Evolutionary conservation across 2,888 invertebrate genomes (phyloP).

Genomic region (Sinotaia quadrata): DNA sequence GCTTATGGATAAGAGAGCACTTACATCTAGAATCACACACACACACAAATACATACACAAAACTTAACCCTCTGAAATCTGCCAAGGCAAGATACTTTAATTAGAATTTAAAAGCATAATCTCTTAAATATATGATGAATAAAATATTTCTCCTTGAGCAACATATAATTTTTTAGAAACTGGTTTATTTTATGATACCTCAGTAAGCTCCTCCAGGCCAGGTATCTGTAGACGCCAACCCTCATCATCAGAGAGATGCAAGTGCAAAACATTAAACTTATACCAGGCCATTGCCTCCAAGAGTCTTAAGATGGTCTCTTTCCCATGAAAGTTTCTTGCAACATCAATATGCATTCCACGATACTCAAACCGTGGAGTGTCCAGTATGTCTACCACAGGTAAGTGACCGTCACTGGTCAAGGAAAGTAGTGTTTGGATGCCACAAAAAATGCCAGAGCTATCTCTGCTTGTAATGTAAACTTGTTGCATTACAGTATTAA

Average conservation of each 20-base stretch:
- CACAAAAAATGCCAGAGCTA: constrained; percentile 39
- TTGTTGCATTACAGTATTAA: constrained; percentile 31
- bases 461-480: constrained; percentile 34
- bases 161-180: too few relatives aligned
- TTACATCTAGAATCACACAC: too few relatives aligned
- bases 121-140: too few relatives aligned
- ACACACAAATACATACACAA: too few relatives aligned
- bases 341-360: constrained; percentile 60
- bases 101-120: too few relatives aligned
- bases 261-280: constrained; percentile 68
- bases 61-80: too few relatives aligned
- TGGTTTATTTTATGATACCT: too few relatives aligned
- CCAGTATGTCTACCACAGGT: constrained; percentile 39
- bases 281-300: constrained; percentile 67
- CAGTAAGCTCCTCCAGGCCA: constrained; percentile 64
- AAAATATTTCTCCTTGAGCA: neutral
- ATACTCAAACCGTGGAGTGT: constrained; percentile 53
- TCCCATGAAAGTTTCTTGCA: constrained; percentile 59
- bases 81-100: too few relatives aligned
- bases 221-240: constrained; percentile 70
- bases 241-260: constrained; percentile 70
- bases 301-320: constrained; percentile 51
- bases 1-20: too few relatives aligned
- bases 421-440: constrained; percentile 41
- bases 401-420: constrained; percentile 36